Evolutionary conservation across 2,113 vertebrate species (phyloP).

Genomic region (Strigops habroptila): DNA sequence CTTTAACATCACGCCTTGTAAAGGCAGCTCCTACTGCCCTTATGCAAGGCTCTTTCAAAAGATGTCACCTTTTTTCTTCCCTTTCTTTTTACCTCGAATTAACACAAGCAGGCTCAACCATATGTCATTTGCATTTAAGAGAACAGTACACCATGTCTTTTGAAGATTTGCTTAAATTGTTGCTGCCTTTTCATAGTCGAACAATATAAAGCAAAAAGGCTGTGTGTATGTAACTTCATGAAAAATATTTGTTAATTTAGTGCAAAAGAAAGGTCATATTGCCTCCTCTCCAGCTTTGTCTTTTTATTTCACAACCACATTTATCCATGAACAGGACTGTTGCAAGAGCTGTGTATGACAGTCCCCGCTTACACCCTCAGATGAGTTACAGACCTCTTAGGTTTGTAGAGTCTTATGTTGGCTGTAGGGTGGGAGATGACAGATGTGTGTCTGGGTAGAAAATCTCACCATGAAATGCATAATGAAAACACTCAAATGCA

Average conservation of each 20-base stretch:
- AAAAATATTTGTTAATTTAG: not conserved
- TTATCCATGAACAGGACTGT: not conserved
- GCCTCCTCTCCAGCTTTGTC: not conserved
- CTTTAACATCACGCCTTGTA: conserved; percentile 19
- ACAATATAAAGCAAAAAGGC: not conserved
- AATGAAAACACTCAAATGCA: not conserved
- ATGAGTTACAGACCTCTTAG: not conserved
- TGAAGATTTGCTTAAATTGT: not conserved
- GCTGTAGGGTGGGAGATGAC: not conserved
- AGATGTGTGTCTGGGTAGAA: not conserved
- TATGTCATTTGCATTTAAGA: not conserved
- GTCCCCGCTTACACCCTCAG: not conserved
- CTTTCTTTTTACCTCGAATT: not conserved
- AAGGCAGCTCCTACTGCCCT: conserved; percentile 5
- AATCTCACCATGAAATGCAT: not conserved
- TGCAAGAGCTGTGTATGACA: not conserved
- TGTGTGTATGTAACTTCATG: not conserved
- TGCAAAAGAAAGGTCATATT: not conserved
- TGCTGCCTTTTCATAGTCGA: not conserved
- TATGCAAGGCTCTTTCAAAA: conserved; percentile 14
- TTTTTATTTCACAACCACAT: not conserved
- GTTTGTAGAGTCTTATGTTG: not conserved
- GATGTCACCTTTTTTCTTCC: not conserved
- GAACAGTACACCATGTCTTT: not conserved
- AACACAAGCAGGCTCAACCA: not conserved